phyloP scores from a whole-genome alignment of 2,888 invertebrate genomes.

The Clivina fossor region DNA sequence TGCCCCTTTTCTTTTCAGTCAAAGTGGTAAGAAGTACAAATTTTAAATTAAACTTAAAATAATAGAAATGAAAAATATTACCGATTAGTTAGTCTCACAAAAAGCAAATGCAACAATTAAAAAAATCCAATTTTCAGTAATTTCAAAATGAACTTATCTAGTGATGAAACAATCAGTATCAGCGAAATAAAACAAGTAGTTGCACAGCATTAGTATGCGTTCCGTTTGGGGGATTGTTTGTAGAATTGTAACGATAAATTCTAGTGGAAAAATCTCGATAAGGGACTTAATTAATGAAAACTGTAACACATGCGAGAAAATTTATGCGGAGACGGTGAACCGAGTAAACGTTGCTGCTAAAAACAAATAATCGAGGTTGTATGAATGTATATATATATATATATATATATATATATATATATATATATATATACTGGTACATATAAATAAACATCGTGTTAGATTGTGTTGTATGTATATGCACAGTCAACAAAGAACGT shows the following conservation, averaged over 20 bases:
- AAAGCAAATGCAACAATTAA: no score
- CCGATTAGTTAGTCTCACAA: no score
- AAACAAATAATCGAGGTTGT: constrained; percentile 21
- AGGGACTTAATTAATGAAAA: constrained; percentile 31
- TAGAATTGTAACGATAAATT: constrained; percentile 23
- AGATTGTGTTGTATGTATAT: background rate
- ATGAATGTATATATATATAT: no score
- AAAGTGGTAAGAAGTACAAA: no score
- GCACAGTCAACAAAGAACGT: constrained; percentile 12
- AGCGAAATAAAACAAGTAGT: background rate
- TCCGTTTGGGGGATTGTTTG: constrained; percentile 16
- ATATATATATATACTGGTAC: no score
- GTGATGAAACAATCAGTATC: constrained; percentile 32
- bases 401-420: no score
- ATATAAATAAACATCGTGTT: background rate
- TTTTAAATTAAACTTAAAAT: no score
- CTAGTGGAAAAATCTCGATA: constrained; percentile 28
- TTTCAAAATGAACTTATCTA: constrained; percentile 17
- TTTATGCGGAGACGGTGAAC: constrained; percentile 25
- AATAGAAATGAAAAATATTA: no score
- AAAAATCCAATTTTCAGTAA: no score
- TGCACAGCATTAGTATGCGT: no score
- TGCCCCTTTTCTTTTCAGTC: no score
- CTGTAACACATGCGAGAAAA: constrained; percentile 31
- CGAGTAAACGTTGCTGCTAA: no score